A percentile compares a stretch with the other conserved stretches of the same genome.
Conservation (phyloP, 2,888 invertebrate species). For the Alentia gelatinosa region DNA sequence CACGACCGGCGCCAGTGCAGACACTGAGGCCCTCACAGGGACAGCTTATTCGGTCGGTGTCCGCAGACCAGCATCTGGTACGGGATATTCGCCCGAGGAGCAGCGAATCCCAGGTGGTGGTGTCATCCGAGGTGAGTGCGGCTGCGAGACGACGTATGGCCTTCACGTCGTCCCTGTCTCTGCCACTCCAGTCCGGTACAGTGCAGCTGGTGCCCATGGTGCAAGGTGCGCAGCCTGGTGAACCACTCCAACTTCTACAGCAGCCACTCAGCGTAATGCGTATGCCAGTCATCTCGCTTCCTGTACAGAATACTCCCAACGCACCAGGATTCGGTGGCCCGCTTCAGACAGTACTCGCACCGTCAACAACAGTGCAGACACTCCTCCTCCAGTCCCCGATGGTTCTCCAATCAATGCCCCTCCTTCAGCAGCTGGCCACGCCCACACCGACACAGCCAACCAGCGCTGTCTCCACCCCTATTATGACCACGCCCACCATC, state of each 20-base stretch:
- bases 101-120: not conserved
- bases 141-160: not conserved
- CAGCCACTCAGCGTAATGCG: not conserved
- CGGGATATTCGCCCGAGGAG: not conserved
- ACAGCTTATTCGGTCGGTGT: constrained; percentile 5
- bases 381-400: constrained; percentile 29
- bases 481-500: constrained; percentile 34
- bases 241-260: not conserved
- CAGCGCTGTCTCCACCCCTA: not conserved
- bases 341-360: constrained; percentile 6
- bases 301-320: not conserved
- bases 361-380: constrained; percentile 20
- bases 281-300: constrained; percentile 13
- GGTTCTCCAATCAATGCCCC: constrained; percentile 16
- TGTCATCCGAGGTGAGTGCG: not conserved
- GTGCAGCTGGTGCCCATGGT: constrained; percentile 39
- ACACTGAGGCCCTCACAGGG: constrained; percentile 14
- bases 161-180: constrained; percentile 26
- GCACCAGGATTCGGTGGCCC: not conserved
- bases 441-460: not conserved
- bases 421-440: not conserved
- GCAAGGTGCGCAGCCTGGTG: not conserved
- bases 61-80: constrained; percentile 13
- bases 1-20: not conserved
- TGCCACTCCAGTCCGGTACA: constrained; percentile 18